A percentile compares a stretch with the other conserved stretches of the same genome.
These are phyloP conservation scores for Drosophila varians DNA, from an alignment of 1,140 invertebrate genomes.

Conservation along the genomic window DNA sequence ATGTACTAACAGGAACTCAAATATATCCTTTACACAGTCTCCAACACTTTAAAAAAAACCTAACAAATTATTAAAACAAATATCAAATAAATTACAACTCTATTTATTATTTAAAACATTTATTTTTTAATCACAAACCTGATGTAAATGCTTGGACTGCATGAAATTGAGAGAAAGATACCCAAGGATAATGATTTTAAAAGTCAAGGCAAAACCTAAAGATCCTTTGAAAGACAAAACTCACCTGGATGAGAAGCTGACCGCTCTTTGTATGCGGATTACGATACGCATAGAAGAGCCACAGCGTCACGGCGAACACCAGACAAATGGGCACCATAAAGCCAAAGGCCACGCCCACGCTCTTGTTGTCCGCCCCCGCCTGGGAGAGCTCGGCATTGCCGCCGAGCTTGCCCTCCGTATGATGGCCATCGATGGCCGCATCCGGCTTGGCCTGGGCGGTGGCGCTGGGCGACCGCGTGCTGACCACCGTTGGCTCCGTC, in stretches of 20 bases:
- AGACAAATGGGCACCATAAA: constrained; percentile 80
- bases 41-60: too few relatives aligned
- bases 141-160: constrained; percentile 82
- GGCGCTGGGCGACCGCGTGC: constrained; percentile 26
- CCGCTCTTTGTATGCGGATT: constrained; percentile 97
- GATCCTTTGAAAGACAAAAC: too few relatives aligned
- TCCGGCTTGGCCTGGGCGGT: neutral
- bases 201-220: too few relatives aligned
- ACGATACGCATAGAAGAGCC: constrained; percentile 96
- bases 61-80: neutral
- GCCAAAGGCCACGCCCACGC: constrained; percentile 71
- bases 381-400: constrained; percentile 39
- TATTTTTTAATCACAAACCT: constrained; percentile 62
- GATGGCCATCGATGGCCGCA: neutral
- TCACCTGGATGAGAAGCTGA: constrained; percentile 97
- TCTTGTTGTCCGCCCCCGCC: constrained; percentile 57
- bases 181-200: too few relatives aligned
- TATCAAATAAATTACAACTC: too few relatives aligned
- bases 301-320: constrained; percentile 85
- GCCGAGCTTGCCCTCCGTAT: constrained; percentile 34
- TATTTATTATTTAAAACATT: neutral
- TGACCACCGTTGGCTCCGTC: constrained; percentile 56
- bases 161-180: constrained; percentile 58
- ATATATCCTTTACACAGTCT: too few relatives aligned
- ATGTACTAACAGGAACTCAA: too few relatives aligned